Base-by-base conservation (phyloP, 2,113 vertebrate species). In the Prochilodus magdalenae region DNA sequence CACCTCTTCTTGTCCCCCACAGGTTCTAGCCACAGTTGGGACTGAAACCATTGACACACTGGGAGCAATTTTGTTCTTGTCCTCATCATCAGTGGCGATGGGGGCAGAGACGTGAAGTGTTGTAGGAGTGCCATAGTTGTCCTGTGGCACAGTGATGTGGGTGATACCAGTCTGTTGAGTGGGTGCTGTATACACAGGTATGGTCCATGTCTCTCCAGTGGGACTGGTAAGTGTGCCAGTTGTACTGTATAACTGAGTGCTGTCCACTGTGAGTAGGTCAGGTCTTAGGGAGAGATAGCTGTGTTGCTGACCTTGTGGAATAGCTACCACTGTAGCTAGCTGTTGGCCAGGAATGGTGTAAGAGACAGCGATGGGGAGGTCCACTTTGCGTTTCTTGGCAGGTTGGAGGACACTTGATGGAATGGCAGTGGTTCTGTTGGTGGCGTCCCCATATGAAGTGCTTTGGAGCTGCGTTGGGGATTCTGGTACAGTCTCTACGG, bases 161-260 rank as follows among this genome's bases (percentile, higher is more conserved):
- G 97, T 96, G 57, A 98, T 96, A 80, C 96, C 97, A 29, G 26
- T 30, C 85, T 98, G 97, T 91, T 98, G 97, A 87, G 97, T 96
- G 81, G 97, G 95, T 85, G 96, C 94, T 1, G 97, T 98, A 89
- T 99, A 99, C 89, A 98, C 97, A 2, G 97, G 97, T 92, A 99
- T 99, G 93, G 98, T 98, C 98, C 98, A 99, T 20, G 98, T 99
- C 92, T 99, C 98, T 85, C 97, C 97, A 30, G 97, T 96, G 85
- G 98, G 96, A 91, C 97, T 96, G 79, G 97, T 98, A 92, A 99
- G 98, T 87, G 98, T 99, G 91, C 97, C 97, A 66, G 98, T 97
- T 84, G 97, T 94, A 91, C 96, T 98, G 91, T 99, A 99, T 84
- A 99, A 92, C 60, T 99, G 98, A 77, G 96, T 95, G 88, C 98